Percentiles rank a stretch among this genome's conserved stretches.
Conservation (phyloP, 2,113 vertebrate genomes). For the Urocolius indicus region DNA sequence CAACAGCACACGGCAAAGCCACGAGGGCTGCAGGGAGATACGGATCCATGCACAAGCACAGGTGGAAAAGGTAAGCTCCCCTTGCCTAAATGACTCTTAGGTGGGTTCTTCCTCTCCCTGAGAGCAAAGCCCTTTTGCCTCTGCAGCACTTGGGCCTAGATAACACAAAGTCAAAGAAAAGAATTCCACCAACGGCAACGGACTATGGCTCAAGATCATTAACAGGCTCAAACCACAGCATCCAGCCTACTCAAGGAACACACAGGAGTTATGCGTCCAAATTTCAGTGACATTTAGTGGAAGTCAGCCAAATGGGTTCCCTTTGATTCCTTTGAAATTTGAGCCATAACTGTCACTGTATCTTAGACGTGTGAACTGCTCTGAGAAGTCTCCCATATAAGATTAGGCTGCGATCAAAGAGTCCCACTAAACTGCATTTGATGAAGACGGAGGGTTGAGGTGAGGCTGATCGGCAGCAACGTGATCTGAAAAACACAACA, state of each 20-base stretch:
- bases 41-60: rapidly evolving
- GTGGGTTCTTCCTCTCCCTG: background rate
- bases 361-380: constrained; percentile 47
- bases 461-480: constrained; percentile 22
- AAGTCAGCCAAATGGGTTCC: constrained; percentile 4
- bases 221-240: background rate
- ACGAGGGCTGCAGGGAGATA: rapidly evolving
- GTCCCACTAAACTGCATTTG: constrained; percentile 16
- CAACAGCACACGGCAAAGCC: background rate
- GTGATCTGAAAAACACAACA: background rate
- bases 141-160: rapidly evolving
- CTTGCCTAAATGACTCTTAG: background rate
- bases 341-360: constrained; percentile 46
- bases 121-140: background rate
- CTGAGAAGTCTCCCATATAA: constrained; percentile 52
- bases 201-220: background rate
- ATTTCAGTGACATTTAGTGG: constrained; percentile 53
- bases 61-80: background rate
- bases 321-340: constrained; percentile 63
- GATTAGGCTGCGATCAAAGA: constrained; percentile 41
- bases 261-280: constrained; percentile 14
- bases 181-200: background rate
- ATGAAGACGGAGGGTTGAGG: constrained; percentile 61
- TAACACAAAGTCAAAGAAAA: background rate
- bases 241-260: background rate